Evolutionary conservation across 1,140 invertebrate genomes (phyloP), one percentile per base, ranked within the genome.

Genomic region (Sitophilus oryzae): DNA sequence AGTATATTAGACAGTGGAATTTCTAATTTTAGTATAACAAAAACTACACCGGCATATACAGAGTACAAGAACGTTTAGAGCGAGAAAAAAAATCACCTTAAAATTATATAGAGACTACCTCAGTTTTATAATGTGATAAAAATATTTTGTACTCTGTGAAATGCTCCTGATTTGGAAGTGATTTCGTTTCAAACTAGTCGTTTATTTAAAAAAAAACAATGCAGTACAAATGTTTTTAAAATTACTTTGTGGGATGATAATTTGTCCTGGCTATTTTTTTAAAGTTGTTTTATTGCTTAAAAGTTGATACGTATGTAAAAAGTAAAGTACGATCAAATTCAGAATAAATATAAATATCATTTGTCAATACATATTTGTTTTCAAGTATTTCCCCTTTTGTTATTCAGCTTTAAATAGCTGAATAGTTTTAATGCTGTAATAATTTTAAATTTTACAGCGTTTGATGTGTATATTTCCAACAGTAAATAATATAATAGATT

Each of bases 1-100:
- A 56, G 46, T 51, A 14, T 57, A 57, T 57, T 57, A 52, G 55
- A 57, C 55, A 52, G 55, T 57, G 49, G 55, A 57, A 57, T 57
- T 57, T 42, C 25, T 23, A 43, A 10, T 55, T 6, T 21, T n/a
- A 47, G 36, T 18, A 25, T 21, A 51, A 3, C 10, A 11, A 19
- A 19, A 25, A n/a, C 5, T 2, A 20, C 22, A 18, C n/a, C 10
- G 15, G 51, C 21, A 47, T 25, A 42, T 46, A 19, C 52, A 54
- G 52, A 54, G 52, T 54, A 54, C 52, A 54, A 46, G 15, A 15
- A 46, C 37, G n/a, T 9, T 14, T 9, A 36, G 20, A 50, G 19
- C 20, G 21, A 22, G 37, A 40, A 50, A 35, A 34, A 25, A 15
- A 34, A 46, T 15, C 34, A 20, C 20, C 15, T 45, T 14, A n/a